Conservation (phyloP, 37 sponge, comb jelly and placozoan genomes). For the Amphimedon queenslandica region DNA sequence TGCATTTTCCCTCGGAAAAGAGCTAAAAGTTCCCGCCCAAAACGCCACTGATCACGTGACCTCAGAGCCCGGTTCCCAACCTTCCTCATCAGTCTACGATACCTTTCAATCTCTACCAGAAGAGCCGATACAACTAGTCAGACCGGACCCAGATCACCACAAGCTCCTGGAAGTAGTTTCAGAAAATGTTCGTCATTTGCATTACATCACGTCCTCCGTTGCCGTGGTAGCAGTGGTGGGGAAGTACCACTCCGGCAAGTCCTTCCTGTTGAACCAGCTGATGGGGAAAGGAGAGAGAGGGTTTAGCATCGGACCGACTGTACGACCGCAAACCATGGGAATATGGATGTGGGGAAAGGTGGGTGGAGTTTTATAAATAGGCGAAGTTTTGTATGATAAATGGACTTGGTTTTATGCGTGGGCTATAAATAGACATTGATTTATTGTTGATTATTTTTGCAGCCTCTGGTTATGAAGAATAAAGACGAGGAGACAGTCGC, state of each 20-base stretch:
- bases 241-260: slow-evolving; percentile 89
- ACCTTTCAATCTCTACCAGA: slow-evolving; percentile 40
- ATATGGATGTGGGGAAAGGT: slow-evolving; percentile 99
- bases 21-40: too few species aligned
- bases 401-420: neutral
- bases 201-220: slow-evolving; percentile 63
- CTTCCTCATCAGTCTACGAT: too few species aligned
- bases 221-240: slow-evolving; percentile 93
- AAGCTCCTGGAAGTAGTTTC: slow-evolving; percentile 56
- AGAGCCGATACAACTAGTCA: slow-evolving; percentile 73
- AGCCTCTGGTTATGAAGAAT: slow-evolving; percentile 3
- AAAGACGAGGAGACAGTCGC: slow-evolving; percentile 62
- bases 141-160: slow-evolving; percentile 76
- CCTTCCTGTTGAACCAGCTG: slow-evolving; percentile 90
- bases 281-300: slow-evolving; percentile 81
- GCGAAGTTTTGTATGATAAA: neutral
- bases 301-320: slow-evolving; percentile 85
- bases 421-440: too few species aligned
- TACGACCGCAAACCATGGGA: slow-evolving; percentile 91
- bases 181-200: slow-evolving; percentile 69
- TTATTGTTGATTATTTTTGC: neutral
- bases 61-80: too few species aligned
- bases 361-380: neutral
- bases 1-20: too few species aligned
- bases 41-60: too few species aligned